Conservation (phyloP, 2,888 invertebrate genomes). For the Sialis fuliginosa region DNA sequence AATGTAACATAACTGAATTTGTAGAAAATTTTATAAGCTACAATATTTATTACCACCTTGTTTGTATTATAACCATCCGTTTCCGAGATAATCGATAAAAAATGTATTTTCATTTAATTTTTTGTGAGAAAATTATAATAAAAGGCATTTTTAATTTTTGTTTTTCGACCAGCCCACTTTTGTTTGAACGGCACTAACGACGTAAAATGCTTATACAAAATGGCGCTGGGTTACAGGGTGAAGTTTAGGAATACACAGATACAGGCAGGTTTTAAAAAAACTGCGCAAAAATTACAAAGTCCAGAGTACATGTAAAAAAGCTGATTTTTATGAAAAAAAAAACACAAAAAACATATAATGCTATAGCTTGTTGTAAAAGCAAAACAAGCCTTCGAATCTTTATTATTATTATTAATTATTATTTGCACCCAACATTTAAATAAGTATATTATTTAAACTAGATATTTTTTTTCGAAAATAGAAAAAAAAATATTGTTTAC, state of each 20-base stretch:
- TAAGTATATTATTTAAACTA: conserved; percentile 1
- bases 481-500: conserved; percentile 12
- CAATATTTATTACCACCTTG: too few relatives aligned
- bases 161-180: conserved; percentile 3
- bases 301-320: conserved; percentile 4
- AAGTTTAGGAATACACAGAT: too few relatives aligned
- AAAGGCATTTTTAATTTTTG: conserved; percentile 1
- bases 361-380: conserved; percentile 2
- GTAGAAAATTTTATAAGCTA: too few relatives aligned
- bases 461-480: conserved; percentile 14
- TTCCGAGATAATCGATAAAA: neutral
- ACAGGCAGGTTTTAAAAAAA: too few relatives aligned
- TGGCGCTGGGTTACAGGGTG: too few relatives aligned
- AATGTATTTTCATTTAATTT: too few relatives aligned
- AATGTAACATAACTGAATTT: too few relatives aligned
- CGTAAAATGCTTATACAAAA: too few relatives aligned
- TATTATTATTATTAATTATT: neutral
- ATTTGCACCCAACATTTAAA: neutral
- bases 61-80: too few relatives aligned
- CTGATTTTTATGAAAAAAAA: conserved; percentile 10
- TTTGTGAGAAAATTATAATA: conserved; percentile 1
- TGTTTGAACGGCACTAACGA: too few relatives aligned
- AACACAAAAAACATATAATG: conserved; percentile 5
- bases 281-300: neutral
- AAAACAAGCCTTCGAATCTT: conserved; percentile 3